Evolutionary conservation across 2,113 vertebrate genomes (phyloP), one percentile per base, ranked within the genome.

Genomic region (Nannobrachium achirus): DNA sequence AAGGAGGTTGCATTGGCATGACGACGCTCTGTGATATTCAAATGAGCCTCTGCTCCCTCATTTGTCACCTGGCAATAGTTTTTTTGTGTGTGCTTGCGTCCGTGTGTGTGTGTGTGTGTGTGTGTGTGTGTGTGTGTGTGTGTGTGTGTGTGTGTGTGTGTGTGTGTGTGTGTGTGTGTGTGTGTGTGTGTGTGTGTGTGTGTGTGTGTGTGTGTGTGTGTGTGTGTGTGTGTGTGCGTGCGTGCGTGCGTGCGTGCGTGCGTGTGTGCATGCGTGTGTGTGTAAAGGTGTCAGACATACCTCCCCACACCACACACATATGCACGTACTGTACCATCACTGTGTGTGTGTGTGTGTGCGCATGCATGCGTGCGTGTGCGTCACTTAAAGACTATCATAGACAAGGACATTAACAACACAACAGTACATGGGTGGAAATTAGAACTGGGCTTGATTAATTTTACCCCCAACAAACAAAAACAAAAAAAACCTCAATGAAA

Each of bases 391-490:
- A 33, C 25, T 66, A 62, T 77, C 78, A 70, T 49, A 73, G 14
- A 14, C 16, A 83, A 69, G 69, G 59, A 39, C 71, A 66, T 75
- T 72, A 70, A n/a, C n/a, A n/a, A n/a, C n/a, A n/a, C n/a, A n/a
- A n/a, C n/a, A n/a, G n/a, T 25, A 63, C 59, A 70, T 77, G 15
- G 14, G 58, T 76, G 66, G 64, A 79, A 82, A 84, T 84, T 83
- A 75, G 62, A 82, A 77, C 42, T 0, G 0, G 38, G 45, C 61
- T 38, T 80, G 80, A 86, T 80, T 81, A 68, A 87, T 79, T n/a
- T n/a, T n/a, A n/a, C n/a, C 66, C 72, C 66, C 1, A 10, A 66
- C 6, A 67, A 73, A 73, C 56, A 49, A n/a, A n/a, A n/a, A n/a
- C n/a, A n/a, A n/a, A n/a, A n/a, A n/a, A n/a, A n/a, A n/a, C n/a